Evolutionary conservation across 2,113 vertebrate species (phyloP).

Genomic region (Sminthopsis crassicaudata): DNA sequence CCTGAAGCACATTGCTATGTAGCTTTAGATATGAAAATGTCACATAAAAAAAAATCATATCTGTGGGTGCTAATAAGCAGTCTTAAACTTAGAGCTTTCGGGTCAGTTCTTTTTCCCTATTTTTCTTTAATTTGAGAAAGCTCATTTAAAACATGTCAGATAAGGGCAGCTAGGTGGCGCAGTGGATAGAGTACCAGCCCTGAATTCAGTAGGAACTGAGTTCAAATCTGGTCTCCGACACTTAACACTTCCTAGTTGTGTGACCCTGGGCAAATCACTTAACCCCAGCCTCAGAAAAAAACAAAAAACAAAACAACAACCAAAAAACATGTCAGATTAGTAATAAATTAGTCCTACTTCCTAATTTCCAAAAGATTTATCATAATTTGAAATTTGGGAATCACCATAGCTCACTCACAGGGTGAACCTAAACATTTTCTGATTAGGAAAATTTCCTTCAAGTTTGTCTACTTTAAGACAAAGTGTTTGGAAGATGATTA

Average conservation of each 20-base stretch:
- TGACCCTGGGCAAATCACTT: no score
- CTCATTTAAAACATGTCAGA: slow-evolving; percentile 41
- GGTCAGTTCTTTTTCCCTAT: slow-evolving; percentile 49
- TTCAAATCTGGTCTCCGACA: no score
- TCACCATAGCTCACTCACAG: neutral
- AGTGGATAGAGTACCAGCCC: no score
- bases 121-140: slow-evolving; percentile 56
- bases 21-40: slow-evolving; percentile 47
- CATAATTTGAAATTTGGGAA: slow-evolving; percentile 23
- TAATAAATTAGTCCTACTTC: slow-evolving; percentile 56
- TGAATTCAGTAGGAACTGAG: no score
- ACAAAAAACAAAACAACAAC: no score
- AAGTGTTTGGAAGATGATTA: neutral
- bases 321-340: slow-evolving; percentile 51
- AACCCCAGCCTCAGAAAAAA: no score
- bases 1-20: slow-evolving; percentile 47
- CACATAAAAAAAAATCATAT: slow-evolving; percentile 48
- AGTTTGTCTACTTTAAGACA: neutral
- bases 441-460: neutral
- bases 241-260: no score
- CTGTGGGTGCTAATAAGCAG: slow-evolving; percentile 41
- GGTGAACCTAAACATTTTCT: neutral
- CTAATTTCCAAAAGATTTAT: slow-evolving; percentile 53
- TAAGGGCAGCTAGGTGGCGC: no score
- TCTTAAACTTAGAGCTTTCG: slow-evolving; percentile 49